Conservation (phyloP, 2,888 invertebrate genomes). For the Volucella zonaria region DNA sequence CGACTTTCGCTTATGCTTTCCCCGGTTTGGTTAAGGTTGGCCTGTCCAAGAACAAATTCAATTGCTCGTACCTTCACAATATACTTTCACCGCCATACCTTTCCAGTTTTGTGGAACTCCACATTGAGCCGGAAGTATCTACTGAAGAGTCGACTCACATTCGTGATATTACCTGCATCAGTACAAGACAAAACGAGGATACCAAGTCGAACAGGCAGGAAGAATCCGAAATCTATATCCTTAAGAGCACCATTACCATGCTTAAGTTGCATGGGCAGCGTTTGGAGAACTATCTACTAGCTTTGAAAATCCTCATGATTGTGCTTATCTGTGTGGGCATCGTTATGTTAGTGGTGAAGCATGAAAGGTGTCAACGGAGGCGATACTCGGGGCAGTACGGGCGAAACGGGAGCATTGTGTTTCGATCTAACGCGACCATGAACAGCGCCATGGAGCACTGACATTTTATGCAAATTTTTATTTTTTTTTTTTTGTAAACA, state of each 20-base stretch:
- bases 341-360: constrained; percentile 62
- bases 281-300: constrained; percentile 78
- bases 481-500: neutral
- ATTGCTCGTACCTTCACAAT: constrained; percentile 80
- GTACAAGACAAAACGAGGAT: constrained; percentile 63
- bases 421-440: constrained; percentile 80
- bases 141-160: constrained; percentile 80
- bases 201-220: constrained; percentile 31
- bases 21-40: constrained; percentile 79
- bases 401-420: constrained; percentile 79
- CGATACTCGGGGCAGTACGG: constrained; percentile 76
- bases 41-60: constrained; percentile 80
- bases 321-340: constrained; percentile 74
- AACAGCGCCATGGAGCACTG: constrained; percentile 77
- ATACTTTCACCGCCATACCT: constrained; percentile 79
- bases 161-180: constrained; percentile 80
- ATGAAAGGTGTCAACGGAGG: constrained; percentile 75
- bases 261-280: constrained; percentile 77
- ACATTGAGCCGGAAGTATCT: constrained; percentile 79
- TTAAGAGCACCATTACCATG: constrained; percentile 70
- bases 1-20: constrained; percentile 79
- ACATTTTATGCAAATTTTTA: constrained; percentile 45
- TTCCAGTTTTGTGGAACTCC: constrained; percentile 77
- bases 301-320: constrained; percentile 77
- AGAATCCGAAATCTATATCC: constrained; percentile 41